A percentile compares a stretch with the other conserved stretches of the same genome.
Conservation (phyloP, 2,797 vertebrate species). For the Sarcophilus harrisii region DNA sequence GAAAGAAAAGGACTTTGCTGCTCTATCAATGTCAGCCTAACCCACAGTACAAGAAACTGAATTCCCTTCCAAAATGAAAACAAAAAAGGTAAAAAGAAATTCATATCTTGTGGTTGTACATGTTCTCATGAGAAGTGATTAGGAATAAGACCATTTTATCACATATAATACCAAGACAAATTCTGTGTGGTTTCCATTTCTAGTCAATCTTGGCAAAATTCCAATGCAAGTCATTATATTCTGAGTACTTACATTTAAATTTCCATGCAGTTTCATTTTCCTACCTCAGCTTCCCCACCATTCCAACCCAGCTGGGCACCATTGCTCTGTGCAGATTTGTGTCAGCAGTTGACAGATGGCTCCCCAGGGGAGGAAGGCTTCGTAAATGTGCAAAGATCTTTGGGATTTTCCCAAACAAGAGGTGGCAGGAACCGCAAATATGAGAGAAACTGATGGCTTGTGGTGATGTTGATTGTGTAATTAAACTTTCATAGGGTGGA, state of each 20-base stretch:
- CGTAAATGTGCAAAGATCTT: neutral
- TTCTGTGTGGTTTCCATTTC: constrained; percentile 37
- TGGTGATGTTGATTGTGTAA: constrained; percentile 9
- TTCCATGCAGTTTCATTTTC: constrained; percentile 28
- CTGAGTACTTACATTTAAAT: constrained; percentile 33
- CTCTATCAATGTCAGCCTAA: constrained; percentile 40
- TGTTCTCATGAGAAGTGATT: constrained; percentile 40
- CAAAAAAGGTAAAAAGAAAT: constrained; percentile 49
- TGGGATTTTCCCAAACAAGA: constrained; percentile 2
- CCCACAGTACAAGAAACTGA: constrained; percentile 37
- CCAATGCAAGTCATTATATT: constrained; percentile 29
- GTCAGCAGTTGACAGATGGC: neutral
- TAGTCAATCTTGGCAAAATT: constrained; percentile 39
- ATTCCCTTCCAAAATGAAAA: constrained; percentile 46
- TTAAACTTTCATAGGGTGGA: constrained; percentile 87
- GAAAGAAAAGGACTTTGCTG: constrained; percentile 38
- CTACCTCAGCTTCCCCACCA: constrained; percentile 7
- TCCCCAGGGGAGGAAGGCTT: neutral
- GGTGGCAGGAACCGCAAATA: neutral
- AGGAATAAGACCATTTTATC: constrained; percentile 55
- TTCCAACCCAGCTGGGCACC: neutral
- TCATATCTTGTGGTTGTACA: neutral
- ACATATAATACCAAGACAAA: constrained; percentile 41
- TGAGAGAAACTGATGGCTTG: constrained; percentile 13
- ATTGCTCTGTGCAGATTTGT: neutral